These are phyloP conservation scores for Philhelius pedissequus DNA, from an alignment of 2,888 invertebrate genomes.

Conservation along the genomic window DNA sequence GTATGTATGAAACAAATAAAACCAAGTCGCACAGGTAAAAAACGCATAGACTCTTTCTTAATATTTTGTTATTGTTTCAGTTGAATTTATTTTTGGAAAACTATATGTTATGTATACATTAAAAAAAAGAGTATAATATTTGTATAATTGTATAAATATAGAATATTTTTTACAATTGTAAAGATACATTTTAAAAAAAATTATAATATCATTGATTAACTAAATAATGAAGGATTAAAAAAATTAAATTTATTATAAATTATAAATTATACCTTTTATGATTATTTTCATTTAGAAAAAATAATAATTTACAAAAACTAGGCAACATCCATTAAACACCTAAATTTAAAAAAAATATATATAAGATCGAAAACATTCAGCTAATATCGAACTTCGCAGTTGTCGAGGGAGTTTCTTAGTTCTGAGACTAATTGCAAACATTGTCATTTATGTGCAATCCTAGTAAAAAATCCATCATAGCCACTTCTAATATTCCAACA, in stretches of 20 bases:
- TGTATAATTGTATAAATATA: conserved; percentile 10
- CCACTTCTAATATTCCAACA: no score
- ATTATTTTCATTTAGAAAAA: conserved; percentile 1
- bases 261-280: not conserved
- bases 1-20: conserved; percentile 20
- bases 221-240: not conserved
- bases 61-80: conserved; percentile 7
- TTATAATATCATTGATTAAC: not conserved
- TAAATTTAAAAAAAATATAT: not conserved
- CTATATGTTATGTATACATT: conserved; percentile 10
- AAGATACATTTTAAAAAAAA: not conserved
- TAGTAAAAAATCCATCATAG: no score
- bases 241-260: not conserved
- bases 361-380: not conserved
- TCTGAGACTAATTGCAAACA: not conserved
- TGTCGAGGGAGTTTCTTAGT: not conserved
- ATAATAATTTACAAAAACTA: not conserved
- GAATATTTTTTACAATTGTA: conserved; percentile 27
- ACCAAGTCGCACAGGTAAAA: conserved; percentile 51
- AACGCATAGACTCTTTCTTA: conserved; percentile 41
- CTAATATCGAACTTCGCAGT: not conserved
- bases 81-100: conserved; percentile 30
- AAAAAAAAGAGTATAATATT: not conserved
- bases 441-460: not conserved
- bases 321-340: not conserved